Evolutionary conservation across 2,888 invertebrate species (phyloP), one percentile per base, ranked within the genome.

Genomic region (Cephus pygmeus): DNA sequence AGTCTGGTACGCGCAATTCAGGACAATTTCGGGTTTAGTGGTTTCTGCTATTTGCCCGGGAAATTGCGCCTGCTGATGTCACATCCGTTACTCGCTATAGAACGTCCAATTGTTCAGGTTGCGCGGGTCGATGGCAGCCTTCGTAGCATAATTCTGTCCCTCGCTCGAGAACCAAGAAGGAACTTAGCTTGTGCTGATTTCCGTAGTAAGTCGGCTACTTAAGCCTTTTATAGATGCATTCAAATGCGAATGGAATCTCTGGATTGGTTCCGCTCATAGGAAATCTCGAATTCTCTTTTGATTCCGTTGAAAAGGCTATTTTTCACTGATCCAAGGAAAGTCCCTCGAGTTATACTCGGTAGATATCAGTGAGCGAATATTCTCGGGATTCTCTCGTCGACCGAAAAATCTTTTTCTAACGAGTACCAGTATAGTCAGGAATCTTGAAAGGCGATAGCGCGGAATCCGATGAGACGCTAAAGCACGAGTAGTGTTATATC

Each of bases 1-100:
- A 88, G 87, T 87, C 85, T 79, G 83, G 80, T 81, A 81, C 80
- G 73, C 74, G 79, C 79, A 76, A 76, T 79, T 79, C 76, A 85
- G 87, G 85, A 89, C 90, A 88, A 90, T 90, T 90, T 90, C 87
- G 88, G 87, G 87, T 80, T 90, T 89, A 88, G 89, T 88, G 89
- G 89, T 89, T 89, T 89, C 90, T 90, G 89, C 90, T 89, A 90
- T 90, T 90, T 89, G 88, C 87, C 83, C 88, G 86, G 88, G 90
- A 90, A 90, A 90, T 90, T 90, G 89, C 90, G 86, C 89, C 88
- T 88, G 90, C 90, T 90, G 90, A 90, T 90, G 89, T 90, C 89
- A 89, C 89, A 88, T 90, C 90, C 90, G 89, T 87, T 88, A 86
- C 85, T 85, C 87, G 87, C 81, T 84, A 82, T 78, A 77, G 79